Percentiles rank a stretch among this genome's conserved stretches.
These are phyloP conservation scores for Drosophila virilis DNA, from an alignment of 1,140 invertebrate genomes.

Conservation along the genomic window DNA sequence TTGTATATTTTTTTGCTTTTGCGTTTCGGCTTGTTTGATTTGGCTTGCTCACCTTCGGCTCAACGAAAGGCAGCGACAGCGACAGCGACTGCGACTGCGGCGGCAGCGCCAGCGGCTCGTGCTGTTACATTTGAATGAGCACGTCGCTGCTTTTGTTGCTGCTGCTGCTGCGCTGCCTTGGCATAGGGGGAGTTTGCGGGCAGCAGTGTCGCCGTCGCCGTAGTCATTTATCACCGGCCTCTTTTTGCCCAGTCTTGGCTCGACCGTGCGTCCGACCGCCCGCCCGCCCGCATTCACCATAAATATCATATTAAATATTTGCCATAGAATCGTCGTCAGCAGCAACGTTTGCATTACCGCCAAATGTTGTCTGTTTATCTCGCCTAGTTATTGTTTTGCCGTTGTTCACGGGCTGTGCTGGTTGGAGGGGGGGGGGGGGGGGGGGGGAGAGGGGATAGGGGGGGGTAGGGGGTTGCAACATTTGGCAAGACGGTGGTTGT, in stretches of 20 bases:
- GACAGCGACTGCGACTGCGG: slow-evolving; percentile 21
- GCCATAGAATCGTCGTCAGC: slow-evolving; percentile 61
- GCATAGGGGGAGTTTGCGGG: slow-evolving; percentile 18
- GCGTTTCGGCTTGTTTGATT: slow-evolving; percentile 77
- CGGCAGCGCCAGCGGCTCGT: slow-evolving; percentile 57
- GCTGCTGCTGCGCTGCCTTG: slow-evolving; percentile 31
- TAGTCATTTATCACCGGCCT: slow-evolving; percentile 72
- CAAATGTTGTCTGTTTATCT: slow-evolving; percentile 79
- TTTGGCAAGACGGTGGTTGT: slow-evolving; percentile 65
- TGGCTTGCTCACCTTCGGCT: slow-evolving; percentile 80
- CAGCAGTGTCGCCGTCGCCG: slow-evolving; percentile 35
- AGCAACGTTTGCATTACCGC: slow-evolving; percentile 72
- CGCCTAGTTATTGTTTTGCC: slow-evolving; percentile 73
- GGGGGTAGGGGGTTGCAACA: slow-evolving; percentile 5
- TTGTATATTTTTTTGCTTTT: slow-evolving; percentile 31
- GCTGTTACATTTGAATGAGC: slow-evolving; percentile 82
- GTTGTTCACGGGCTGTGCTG: not conserved
- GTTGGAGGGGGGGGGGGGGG: not conserved
- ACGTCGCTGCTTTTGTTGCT: slow-evolving; percentile 53
- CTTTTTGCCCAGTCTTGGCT: slow-evolving; percentile 44
- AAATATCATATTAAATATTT: slow-evolving; percentile 81
- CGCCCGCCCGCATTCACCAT: slow-evolving; percentile 46
- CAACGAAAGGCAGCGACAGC: slow-evolving; percentile 35
- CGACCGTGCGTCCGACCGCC: not conserved
- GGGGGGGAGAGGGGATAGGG: not conserved